Conservation (phyloP, 2,888 invertebrate genomes). For the Parasteatoda lunata region DNA sequence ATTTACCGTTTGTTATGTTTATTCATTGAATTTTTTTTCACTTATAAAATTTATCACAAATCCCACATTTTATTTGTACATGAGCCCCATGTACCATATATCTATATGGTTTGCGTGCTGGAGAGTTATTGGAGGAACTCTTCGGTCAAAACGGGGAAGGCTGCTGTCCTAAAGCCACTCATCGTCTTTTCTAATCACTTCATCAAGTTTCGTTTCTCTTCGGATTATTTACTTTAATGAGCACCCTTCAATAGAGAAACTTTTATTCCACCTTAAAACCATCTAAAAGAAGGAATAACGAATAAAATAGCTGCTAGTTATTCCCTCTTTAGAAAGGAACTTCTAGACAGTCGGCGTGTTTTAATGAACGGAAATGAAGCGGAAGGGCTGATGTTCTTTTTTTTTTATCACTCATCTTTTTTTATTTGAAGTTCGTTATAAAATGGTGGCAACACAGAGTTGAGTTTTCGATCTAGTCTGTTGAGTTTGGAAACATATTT, state of each 20-base stretch:
- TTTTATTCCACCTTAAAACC: constrained; percentile 11
- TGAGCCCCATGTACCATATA: neutral
- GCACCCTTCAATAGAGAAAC: constrained; percentile 10
- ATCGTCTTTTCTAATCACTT: constrained; percentile 29
- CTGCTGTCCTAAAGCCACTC: constrained; percentile 2
- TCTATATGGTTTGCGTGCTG: neutral
- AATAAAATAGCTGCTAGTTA: constrained; percentile 19
- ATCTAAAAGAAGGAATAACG: constrained; percentile 8
- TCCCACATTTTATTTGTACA: neutral
- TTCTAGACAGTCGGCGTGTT: neutral
- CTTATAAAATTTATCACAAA: neutral
- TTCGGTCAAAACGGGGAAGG: neutral
- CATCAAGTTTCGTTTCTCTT: constrained; percentile 25
- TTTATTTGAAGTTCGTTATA: neutral
- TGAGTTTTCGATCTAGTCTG: neutral
- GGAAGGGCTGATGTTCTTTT: constrained; percentile 2
- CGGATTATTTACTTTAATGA: constrained; percentile 42
- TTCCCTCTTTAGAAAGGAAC: neutral
- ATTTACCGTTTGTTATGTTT: too few species aligned
- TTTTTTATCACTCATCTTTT: neutral
- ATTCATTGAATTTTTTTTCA: neutral
- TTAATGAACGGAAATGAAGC: constrained; percentile 5
- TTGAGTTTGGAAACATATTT: neutral
- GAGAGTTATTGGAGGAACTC: neutral
- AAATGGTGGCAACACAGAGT: neutral